A percentile compares a stretch with the other conserved stretches of the same genome.
These are phyloP conservation scores for Trachurus trachurus DNA, from an alignment of 2,797 vertebrate species.

Conservation along the genomic window DNA sequence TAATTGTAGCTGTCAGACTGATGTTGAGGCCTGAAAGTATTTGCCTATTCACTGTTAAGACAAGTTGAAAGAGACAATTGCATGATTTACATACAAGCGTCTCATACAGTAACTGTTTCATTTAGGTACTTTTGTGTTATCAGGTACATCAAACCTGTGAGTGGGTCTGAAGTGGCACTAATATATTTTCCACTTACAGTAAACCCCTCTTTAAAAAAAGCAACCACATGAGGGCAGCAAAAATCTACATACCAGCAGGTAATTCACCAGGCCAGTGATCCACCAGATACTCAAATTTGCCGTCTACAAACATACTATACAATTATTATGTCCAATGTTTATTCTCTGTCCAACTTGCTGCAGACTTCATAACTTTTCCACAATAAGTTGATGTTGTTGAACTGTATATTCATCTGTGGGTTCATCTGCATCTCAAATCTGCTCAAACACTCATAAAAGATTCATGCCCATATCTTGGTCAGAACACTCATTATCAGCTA, in stretches of 20 bases:
- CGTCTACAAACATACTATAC: not conserved
- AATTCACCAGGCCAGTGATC: not conserved
- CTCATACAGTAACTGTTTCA: too few relatives aligned
- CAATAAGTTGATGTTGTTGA: not conserved
- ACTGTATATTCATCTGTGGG: slow-evolving; percentile 2
- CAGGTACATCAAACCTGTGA: not conserved
- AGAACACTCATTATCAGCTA: slow-evolving; percentile 40
- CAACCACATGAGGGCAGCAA: slow-evolving; percentile 68
- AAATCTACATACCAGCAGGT: slow-evolving; percentile 1
- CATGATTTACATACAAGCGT: too few relatives aligned
- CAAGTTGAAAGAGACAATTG: not conserved
- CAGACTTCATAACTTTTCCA: not conserved
- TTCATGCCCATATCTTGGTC: slow-evolving; percentile 53
- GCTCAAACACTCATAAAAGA: slow-evolving; percentile 65
- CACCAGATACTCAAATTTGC: not conserved
- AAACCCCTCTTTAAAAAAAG: not conserved
- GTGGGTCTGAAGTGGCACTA: not conserved
- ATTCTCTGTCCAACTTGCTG: not conserved
- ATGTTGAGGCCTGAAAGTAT: too few relatives aligned
- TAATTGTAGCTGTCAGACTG: not conserved
- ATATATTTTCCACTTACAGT: not conserved
- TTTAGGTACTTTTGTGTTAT: not conserved
- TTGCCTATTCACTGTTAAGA: too few relatives aligned
- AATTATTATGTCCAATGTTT: not conserved
- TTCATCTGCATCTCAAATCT: slow-evolving; percentile 18